phyloP scores from a whole-genome alignment of 1,140 invertebrate species.

The Saxidomus purpurata region DNA sequence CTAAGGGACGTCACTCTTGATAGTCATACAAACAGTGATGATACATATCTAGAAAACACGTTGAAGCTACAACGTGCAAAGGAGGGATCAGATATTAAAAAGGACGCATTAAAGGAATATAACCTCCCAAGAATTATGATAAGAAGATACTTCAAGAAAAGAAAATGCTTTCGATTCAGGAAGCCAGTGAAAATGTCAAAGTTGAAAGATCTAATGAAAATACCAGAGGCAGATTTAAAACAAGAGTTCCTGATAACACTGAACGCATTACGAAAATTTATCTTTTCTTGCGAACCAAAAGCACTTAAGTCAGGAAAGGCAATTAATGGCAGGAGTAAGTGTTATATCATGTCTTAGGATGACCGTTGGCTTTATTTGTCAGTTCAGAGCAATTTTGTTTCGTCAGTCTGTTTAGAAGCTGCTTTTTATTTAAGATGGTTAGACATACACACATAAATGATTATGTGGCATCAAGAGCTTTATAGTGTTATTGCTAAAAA shows the following conservation, averaged over 20 bases:
- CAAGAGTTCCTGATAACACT: not conserved
- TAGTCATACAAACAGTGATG: not conserved
- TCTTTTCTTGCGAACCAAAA: not conserved
- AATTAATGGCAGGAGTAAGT: constrained; percentile 15
- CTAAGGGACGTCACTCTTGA: not conserved
- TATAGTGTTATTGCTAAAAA: not conserved
- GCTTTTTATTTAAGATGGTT: not conserved
- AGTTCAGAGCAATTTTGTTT: not conserved
- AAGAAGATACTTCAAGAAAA: not conserved
- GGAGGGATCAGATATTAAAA: not conserved
- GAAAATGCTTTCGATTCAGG: not conserved
- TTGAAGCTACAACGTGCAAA: not conserved
- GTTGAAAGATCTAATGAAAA: not conserved
- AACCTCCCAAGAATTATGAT: not conserved
- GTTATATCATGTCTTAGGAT: not conserved
- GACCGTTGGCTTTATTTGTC: not conserved
- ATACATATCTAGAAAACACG: not conserved
- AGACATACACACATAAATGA: not conserved
- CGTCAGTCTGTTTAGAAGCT: not conserved
- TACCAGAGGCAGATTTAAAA: not conserved
- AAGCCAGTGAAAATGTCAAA: not conserved
- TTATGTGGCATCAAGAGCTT: too few relatives aligned
- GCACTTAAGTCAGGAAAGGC: not conserved
- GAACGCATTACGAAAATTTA: not conserved
- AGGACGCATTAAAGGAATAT: not conserved